Conservation (phyloP, 2,797 vertebrate genomes). For the Sebastes variabilis region DNA sequence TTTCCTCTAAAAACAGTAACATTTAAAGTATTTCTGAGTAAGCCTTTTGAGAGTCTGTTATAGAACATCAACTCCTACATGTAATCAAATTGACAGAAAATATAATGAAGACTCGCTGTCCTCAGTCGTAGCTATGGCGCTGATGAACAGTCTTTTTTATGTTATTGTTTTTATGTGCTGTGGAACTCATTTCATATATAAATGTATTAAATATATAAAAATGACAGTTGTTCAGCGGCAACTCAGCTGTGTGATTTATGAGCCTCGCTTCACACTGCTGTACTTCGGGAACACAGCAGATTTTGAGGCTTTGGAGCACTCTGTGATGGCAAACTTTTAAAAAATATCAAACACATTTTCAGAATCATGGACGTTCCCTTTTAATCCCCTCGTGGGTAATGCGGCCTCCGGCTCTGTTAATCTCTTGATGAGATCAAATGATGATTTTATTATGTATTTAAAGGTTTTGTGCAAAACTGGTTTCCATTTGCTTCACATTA, state of each 20-base stretch:
- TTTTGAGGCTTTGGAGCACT: neutral
- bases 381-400: neutral
- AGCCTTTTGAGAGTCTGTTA: neutral
- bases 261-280: neutral
- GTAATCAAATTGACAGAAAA: neutral
- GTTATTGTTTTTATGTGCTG: neutral
- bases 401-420: neutral
- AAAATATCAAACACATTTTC: neutral
- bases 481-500: slow-evolving; percentile 11
- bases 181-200: neutral
- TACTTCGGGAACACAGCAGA: neutral
- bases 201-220: neutral
- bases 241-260: neutral
- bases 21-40: neutral
- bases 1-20: neutral
- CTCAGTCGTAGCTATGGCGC: neutral
- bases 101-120: neutral
- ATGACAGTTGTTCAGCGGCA: neutral
- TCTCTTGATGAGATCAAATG: neutral
- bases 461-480: neutral
- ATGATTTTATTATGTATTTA: neutral
- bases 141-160: neutral
- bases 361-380: neutral
- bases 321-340: neutral
- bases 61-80: neutral